Base-by-base conservation (phyloP, 2,113 vertebrate genomes). In the Anthoscopus minutus region DNA sequence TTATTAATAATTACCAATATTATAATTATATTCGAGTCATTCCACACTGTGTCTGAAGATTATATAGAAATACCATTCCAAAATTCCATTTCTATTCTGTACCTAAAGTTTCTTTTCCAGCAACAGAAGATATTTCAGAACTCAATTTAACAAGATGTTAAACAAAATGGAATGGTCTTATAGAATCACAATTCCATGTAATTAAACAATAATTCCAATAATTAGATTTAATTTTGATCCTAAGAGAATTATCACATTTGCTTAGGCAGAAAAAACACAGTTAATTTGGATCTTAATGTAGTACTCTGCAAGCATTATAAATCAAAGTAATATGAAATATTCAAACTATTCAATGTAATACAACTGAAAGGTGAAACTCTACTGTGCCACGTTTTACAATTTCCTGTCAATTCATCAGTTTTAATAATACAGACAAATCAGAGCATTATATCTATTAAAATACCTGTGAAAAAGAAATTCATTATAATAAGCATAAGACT, bases 371-470 rank as follows among this genome's bases (percentile, higher is more conserved):
- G 8, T 82, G 18, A 88, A 93, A 70, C 14, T 77, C 23, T 23
- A 15, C 19, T 56, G 6, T 89, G 40, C 67, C 69, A 72, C 5
- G 1, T 91, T 81, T 92, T 86, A 18, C 37, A 78, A 48, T 78
- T 91, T 88, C n/a, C 28, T 6, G 13, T 53, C 48, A 44, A 51
- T 74, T 91, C 28, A 85, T 88, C 31, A 71, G 18, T 74, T 66
- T 62, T 83, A 89, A 51, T 69, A 85, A 86, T 17, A 82, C 21
- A 92, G 62, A 89, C 27, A 95, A 85, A 93, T 89, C 81, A 73
- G 15, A 61, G 10, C 13, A 80, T 65, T 71, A 78, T 33, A 82
- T 53, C n/a, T 89, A 78, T 70, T 82, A 62, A 93, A 89, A 30
- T 60, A 67, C 42, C 48, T 80, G 28, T 48, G n/a, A 53, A 57